A percentile compares a stretch with the other conserved stretches of the same genome.
Evolutionary conservation across 1,140 invertebrate species (phyloP).

Genomic region (Cyphomyrmex costatus): DNA sequence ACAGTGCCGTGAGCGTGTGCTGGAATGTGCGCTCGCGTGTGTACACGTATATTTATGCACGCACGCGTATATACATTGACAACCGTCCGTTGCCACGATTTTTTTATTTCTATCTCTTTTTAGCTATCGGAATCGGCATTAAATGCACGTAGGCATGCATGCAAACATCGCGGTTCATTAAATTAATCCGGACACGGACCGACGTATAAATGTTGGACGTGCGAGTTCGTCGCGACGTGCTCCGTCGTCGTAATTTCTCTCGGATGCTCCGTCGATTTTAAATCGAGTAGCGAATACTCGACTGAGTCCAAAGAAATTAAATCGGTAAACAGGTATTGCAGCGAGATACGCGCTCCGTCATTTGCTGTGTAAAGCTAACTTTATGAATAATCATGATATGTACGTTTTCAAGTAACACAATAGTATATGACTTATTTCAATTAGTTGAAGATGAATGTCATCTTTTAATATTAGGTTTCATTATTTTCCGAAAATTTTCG

Average conservation of each 20-base stretch:
- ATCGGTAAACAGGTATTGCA: slow-evolving; percentile 37
- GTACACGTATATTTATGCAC: slow-evolving; percentile 23
- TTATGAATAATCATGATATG: slow-evolving; percentile 15
- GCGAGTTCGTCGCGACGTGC: slow-evolving; percentile 72
- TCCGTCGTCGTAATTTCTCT: slow-evolving; percentile 75
- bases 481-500: no score
- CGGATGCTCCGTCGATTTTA: slow-evolving; percentile 68
- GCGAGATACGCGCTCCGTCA: background rate
- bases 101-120: slow-evolving; percentile 40
- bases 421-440: background rate
- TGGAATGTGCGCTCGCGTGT: background rate
- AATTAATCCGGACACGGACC: slow-evolving; percentile 79
- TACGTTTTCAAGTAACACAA: no score
- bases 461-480: background rate
- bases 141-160: slow-evolving; percentile 74
- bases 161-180: slow-evolving; percentile 81
- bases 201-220: slow-evolving; percentile 74
- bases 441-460: slow-evolving; percentile 8
- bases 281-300: slow-evolving; percentile 69
- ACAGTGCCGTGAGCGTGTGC: slow-evolving; percentile 5
- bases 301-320: slow-evolving; percentile 68
- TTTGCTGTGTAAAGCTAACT: background rate
- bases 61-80: background rate
- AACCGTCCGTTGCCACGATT: slow-evolving; percentile 33
- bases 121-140: slow-evolving; percentile 65